Base-by-base conservation (phyloP, 2,113 vertebrate genomes). In the Lepus americanus region DNA sequence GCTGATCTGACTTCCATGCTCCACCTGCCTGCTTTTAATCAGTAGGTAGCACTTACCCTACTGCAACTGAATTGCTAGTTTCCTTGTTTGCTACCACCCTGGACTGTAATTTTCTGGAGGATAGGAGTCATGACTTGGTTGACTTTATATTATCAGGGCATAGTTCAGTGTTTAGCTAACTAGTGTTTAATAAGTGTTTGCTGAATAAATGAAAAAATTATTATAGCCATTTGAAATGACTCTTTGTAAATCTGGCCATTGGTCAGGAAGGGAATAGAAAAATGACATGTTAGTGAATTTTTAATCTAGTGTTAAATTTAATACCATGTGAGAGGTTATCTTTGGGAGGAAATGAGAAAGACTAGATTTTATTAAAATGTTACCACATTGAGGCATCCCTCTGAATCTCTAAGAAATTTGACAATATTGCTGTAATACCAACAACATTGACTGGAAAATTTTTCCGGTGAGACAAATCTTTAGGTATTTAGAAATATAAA, bases 41-140 rank as follows among this genome's bases (percentile, higher is more conserved):
- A 64, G 44, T 36, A 66, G 22, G 8, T 55, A 73, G 16, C 64
- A 51, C 27, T 72, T 20, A 76, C 51, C 63, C 0, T 63, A 33
- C 31, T 85, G n/a, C 51, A 84, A 13, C 85, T 80, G 77, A 92
- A 76, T 94, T 96, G 39, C 51, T 79, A 70, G 74, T 85, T 86
- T 92, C 74, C 73, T 78, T 51, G 0, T 90, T 19, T 83, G 23
- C 67, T 16, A 84, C 74, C 4, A 36, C 7, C 20, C 16, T 95
- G 84, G 82, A 89, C 74, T 72, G 19, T 69, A 82, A 88, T 86
- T 92, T 94, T 95, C 94, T 91, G 89, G 36, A 96, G 86, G 61
- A 51, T 44, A 83, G 31, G 10, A 84, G 44, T 96, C 82, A 69
- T 69, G 89, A 83, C 55, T 94, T 95, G 64, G 53, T 90, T 70